Evolutionary conservation across 1,140 invertebrate genomes (phyloP).

Genomic region (Drosophila virilis): DNA sequence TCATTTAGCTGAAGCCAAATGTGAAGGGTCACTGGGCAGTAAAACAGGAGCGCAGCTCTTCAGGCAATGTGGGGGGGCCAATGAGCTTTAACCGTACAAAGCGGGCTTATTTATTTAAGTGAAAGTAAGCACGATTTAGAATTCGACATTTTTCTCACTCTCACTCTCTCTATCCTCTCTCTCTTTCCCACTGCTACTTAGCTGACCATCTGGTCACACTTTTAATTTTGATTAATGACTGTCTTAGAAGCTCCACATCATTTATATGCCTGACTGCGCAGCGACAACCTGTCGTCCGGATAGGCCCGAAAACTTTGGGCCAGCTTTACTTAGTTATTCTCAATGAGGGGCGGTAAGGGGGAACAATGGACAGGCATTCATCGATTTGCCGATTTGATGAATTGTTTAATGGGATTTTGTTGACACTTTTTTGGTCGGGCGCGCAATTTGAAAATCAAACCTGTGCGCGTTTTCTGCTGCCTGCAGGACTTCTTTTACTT

Average conservation of each 20-base stretch:
- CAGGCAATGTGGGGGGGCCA: background rate
- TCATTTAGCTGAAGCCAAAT: conserved; percentile 46
- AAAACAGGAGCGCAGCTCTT: conserved; percentile 1
- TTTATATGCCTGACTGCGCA: conserved; percentile 69
- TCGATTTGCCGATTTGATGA: conserved; percentile 73
- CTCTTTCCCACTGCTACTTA: background rate
- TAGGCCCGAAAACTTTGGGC: conserved; percentile 36
- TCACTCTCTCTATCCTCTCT: background rate
- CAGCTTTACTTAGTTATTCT: conserved; percentile 3
- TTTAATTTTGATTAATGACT: conserved; percentile 79
- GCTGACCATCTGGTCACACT: conserved; percentile 53
- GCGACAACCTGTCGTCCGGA: conserved; percentile 33
- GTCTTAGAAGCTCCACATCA: conserved; percentile 57
- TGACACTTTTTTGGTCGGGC: conserved; percentile 52
- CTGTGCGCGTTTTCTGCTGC: conserved; percentile 1
- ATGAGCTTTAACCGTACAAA: background rate
- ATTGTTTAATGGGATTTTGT: conserved; percentile 61
- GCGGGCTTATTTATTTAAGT: background rate
- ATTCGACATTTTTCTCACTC: background rate
- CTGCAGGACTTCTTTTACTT: background rate
- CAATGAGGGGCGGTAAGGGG: background rate
- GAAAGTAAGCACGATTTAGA: background rate
- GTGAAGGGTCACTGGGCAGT: conserved; percentile 39
- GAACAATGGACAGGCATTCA: conserved; percentile 13
- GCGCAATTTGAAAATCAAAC: background rate